These are phyloP conservation scores for Boloria euphrosyne DNA, from an alignment of 2,888 invertebrate genomes.

Conservation along the genomic window DNA sequence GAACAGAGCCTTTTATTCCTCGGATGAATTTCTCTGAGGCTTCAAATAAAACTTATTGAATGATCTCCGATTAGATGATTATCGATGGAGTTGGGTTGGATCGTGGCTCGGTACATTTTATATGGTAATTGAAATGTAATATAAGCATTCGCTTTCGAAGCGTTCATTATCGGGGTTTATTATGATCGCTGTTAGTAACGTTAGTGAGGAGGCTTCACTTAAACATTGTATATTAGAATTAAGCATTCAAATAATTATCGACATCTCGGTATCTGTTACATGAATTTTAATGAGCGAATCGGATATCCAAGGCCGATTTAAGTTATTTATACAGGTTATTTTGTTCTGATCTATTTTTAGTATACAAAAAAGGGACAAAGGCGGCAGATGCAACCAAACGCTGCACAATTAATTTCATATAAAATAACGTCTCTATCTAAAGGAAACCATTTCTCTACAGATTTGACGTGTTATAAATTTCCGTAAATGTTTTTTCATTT, in stretches of 20 bases:
- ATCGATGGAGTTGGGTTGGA: constrained; percentile 71
- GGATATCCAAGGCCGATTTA: constrained; percentile 44
- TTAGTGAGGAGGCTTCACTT: constrained; percentile 44
- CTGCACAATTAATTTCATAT: constrained; percentile 78
- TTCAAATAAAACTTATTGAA: constrained; percentile 76
- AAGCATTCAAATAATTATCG: constrained; percentile 61
- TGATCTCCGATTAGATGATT: constrained; percentile 81
- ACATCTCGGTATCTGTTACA: constrained; percentile 63
- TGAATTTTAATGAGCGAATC: constrained; percentile 65
- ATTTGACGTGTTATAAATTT: constrained; percentile 81
- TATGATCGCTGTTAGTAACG: constrained; percentile 56
- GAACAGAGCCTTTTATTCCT: constrained; percentile 52
- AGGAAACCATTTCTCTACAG: constrained; percentile 78
- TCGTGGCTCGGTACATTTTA: constrained; percentile 71
- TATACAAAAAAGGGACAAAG: constrained; percentile 62
- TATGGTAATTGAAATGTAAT: constrained; percentile 81
- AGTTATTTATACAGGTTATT: constrained; percentile 2
- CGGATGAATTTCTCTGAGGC: constrained; percentile 48
- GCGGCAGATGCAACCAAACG: constrained; percentile 71
- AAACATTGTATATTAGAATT: constrained; percentile 53
- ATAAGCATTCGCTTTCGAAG: constrained; percentile 66
- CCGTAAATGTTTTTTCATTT: constrained; percentile 59
- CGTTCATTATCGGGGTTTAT: constrained; percentile 68
- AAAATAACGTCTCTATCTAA: constrained; percentile 70
- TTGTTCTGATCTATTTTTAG: constrained; percentile 27